These are phyloP conservation scores for Ichneumoninae sp. DNA, from an alignment of 2,888 invertebrate species.

Conservation along the genomic window DNA sequence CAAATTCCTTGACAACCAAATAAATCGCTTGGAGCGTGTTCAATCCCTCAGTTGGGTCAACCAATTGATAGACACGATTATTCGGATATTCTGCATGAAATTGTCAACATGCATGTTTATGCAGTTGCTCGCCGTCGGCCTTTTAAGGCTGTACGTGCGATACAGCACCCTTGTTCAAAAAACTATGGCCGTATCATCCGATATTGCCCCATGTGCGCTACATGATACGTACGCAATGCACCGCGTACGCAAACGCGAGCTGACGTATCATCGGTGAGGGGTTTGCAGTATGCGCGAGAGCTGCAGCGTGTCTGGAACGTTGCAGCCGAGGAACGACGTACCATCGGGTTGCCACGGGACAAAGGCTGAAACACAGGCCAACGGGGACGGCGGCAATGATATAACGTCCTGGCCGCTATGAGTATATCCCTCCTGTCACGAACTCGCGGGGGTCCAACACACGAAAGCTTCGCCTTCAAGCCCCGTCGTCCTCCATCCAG, in stretches of 20 bases:
- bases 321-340: slow-evolving; percentile 29
- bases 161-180: background rate
- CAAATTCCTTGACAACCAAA: background rate
- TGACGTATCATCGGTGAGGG: slow-evolving; percentile 1
- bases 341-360: slow-evolving; percentile 46
- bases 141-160: background rate
- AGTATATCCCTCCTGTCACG: slow-evolving; percentile 22
- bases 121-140: background rate
- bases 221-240: background rate
- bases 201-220: background rate
- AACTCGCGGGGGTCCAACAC: slow-evolving; percentile 47
- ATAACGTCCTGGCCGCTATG: slow-evolving; percentile 30
- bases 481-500: slow-evolving; percentile 30
- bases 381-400: slow-evolving; percentile 36
- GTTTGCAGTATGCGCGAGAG: slow-evolving; percentile 13
- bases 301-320: slow-evolving; percentile 56
- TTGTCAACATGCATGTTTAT: background rate
- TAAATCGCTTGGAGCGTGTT: background rate
- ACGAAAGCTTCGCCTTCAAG: slow-evolving; percentile 55
- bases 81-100: background rate
- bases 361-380: slow-evolving; percentile 53
- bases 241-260: background rate
- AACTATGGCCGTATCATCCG: background rate
- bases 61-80: background rate
- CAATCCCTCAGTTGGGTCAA: background rate